Percentiles rank a stretch among this genome's conserved stretches.
These are phyloP conservation scores for Scomber scombrus DNA, from an alignment of 2,113 vertebrate genomes.

Conservation along the genomic window DNA sequence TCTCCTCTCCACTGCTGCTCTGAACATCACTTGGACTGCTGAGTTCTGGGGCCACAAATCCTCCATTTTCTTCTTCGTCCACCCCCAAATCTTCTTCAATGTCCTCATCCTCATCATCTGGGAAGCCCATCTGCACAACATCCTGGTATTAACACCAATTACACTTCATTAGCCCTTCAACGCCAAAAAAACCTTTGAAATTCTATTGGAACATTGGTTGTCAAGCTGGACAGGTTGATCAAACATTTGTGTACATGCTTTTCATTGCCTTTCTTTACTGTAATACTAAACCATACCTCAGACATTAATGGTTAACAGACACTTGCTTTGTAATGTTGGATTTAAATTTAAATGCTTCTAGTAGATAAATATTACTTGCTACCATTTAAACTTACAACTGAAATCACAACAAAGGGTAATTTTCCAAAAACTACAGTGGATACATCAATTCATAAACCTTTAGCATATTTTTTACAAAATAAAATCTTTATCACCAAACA, in stretches of 20 bases:
- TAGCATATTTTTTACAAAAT: too few species aligned
- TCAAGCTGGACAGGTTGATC: background rate
- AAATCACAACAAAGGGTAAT: too few species aligned
- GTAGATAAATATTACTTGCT: too few species aligned
- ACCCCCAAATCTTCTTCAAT: conserved; percentile 78
- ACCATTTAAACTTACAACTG: too few species aligned
- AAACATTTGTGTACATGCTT: background rate
- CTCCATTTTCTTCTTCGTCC: conserved; percentile 87
- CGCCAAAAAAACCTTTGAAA: conserved; percentile 27
- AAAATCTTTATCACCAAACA: too few species aligned
- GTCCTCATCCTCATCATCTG: conserved; percentile 89
- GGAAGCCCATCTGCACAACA: conserved; percentile 93
- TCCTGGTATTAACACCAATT: conserved; percentile 81
- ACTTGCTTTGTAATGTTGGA: too few species aligned
- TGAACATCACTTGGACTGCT: conserved; percentile 94
- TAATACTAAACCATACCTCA: too few species aligned
- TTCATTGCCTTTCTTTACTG: too few species aligned
- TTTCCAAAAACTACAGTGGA: too few species aligned
- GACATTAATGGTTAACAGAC: too few species aligned
- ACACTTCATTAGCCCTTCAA: conserved; percentile 62
- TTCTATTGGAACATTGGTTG: background rate
- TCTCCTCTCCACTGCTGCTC: conserved; percentile 92
- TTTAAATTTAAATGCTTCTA: too few species aligned
- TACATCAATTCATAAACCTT: too few species aligned
- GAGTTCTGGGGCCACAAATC: conserved; percentile 89